A percentile compares a stretch with the other conserved stretches of the same genome.
Evolutionary conservation across 2,797 vertebrate genomes (phyloP).

Genomic region (Fringilla coelebs): DNA sequence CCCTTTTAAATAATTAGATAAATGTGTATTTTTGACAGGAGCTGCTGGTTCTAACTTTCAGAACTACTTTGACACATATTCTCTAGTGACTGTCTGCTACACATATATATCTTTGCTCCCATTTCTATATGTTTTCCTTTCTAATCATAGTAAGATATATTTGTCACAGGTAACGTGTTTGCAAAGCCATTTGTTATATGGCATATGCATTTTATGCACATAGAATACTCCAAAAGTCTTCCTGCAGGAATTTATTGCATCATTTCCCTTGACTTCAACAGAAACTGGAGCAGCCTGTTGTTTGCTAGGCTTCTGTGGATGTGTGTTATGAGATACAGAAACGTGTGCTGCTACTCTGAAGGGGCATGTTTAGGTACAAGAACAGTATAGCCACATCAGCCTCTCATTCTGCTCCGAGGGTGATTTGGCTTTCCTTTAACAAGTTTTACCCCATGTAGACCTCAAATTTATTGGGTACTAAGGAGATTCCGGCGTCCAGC

Average conservation of each 20-base stretch:
- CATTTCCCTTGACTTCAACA: neutral
- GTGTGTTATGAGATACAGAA: neutral
- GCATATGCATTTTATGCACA: neutral
- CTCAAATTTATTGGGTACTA: neutral
- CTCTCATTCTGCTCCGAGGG: neutral
- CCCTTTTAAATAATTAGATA: slow-evolving; percentile 53
- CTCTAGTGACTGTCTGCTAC: neutral
- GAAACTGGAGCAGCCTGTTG: neutral
- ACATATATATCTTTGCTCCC: neutral
- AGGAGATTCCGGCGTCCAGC: fast-evolving
- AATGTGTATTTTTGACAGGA: slow-evolving; percentile 38
- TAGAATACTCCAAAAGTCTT: neutral
- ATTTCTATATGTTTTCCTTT: neutral
- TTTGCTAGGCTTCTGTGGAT: neutral
- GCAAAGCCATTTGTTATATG: neutral
- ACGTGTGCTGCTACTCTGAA: neutral
- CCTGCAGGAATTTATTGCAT: neutral
- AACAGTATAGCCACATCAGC: neutral
- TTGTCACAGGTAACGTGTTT: neutral
- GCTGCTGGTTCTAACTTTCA: neutral
- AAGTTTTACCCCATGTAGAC: neutral
- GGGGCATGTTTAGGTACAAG: neutral
- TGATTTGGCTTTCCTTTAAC: neutral
- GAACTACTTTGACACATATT: neutral
- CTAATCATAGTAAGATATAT: neutral